phyloP scores from a whole-genome alignment of 1,140 invertebrate species.

The Macrostomum lignano region DNA sequence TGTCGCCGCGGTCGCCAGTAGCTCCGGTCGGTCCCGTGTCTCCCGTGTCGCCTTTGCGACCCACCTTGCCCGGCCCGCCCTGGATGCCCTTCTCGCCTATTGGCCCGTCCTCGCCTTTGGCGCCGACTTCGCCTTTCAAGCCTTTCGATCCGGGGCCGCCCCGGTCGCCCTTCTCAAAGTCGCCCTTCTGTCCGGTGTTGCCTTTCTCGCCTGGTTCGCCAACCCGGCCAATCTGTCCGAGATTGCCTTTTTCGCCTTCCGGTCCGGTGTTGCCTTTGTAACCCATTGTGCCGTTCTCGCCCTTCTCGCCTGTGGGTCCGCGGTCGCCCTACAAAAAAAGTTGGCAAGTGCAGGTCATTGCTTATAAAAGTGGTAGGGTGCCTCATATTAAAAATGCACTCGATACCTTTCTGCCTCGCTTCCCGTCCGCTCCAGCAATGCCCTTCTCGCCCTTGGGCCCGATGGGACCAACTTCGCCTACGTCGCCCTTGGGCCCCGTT shows the following conservation, averaged over 20 bases:
- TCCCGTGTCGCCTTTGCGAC: neutral
- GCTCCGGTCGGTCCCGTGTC: neutral
- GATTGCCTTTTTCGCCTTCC: too few relatives aligned
- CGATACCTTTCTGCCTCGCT: too few relatives aligned
- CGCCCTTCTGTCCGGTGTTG: neutral
- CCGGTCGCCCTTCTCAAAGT: neutral
- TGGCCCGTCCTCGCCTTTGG: neutral
- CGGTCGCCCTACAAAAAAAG: neutral
- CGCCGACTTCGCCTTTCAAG: neutral
- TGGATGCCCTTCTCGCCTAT: neutral
- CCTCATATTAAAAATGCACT: too few relatives aligned
- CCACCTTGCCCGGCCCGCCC: neutral
- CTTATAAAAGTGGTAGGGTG: too few relatives aligned
- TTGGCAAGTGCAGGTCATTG: neutral
- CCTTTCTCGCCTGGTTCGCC: slow-evolving; percentile 1
- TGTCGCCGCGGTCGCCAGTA: too few relatives aligned
- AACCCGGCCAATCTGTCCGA: neutral
- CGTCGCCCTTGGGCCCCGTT: too few relatives aligned
- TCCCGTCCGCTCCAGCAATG: neutral
- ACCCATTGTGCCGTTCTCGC: slow-evolving; percentile 4
- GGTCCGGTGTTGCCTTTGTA: too few relatives aligned
- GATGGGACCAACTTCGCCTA: neutral
- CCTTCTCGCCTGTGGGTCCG: slow-evolving; percentile 4
- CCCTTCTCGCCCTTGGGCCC: slow-evolving; percentile 1
- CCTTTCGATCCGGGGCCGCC: neutral